A percentile compares a stretch with the other conserved stretches of the same genome.
These are phyloP conservation scores for Phenganax stokvisi DNA, from an alignment of 92 coral and sea anemone species.

Conservation along the genomic window DNA sequence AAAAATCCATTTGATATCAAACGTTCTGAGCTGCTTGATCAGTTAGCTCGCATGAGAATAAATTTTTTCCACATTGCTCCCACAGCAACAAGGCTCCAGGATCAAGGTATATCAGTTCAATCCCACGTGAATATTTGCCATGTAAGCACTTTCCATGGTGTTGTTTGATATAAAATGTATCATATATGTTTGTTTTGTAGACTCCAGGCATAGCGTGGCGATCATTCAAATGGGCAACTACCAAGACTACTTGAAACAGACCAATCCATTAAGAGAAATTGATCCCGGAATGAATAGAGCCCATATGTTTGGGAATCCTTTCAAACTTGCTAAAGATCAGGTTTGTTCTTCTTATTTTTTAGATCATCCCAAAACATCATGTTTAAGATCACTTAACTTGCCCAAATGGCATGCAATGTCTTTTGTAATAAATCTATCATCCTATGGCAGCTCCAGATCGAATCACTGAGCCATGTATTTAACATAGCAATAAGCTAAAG, in stretches of 20 bases:
- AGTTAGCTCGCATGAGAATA: conserved; percentile 92
- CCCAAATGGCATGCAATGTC: too few relatives aligned
- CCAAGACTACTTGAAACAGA: conserved; percentile 83
- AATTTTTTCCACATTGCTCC: conserved; percentile 94
- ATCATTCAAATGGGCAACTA: conserved; percentile 94
- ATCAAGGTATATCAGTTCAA: conserved; percentile 59
- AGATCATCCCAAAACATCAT: background rate
- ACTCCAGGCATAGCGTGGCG: conserved; percentile 87
- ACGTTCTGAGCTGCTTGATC: conserved; percentile 82
- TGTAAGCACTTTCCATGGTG: too few relatives aligned
- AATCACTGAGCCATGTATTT: too few relatives aligned
- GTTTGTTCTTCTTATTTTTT: conserved; percentile 39
- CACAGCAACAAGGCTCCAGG: conserved; percentile 91
- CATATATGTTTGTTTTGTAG: conserved; percentile 22
- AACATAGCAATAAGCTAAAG: too few relatives aligned
- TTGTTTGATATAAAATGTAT: background rate
- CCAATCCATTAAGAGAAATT: conserved; percentile 79
- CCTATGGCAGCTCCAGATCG: too few relatives aligned
- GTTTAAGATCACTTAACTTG: background rate
- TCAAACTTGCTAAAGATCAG: conserved; percentile 96
- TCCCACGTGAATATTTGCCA: too few relatives aligned
- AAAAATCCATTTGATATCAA: conserved; percentile 93
- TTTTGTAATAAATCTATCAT: too few relatives aligned
- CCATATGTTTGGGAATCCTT: conserved; percentile 99
- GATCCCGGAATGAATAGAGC: conserved; percentile 97